phyloP scores from a whole-genome alignment of 2,888 invertebrate genomes.

The Meteorus colon region DNA sequence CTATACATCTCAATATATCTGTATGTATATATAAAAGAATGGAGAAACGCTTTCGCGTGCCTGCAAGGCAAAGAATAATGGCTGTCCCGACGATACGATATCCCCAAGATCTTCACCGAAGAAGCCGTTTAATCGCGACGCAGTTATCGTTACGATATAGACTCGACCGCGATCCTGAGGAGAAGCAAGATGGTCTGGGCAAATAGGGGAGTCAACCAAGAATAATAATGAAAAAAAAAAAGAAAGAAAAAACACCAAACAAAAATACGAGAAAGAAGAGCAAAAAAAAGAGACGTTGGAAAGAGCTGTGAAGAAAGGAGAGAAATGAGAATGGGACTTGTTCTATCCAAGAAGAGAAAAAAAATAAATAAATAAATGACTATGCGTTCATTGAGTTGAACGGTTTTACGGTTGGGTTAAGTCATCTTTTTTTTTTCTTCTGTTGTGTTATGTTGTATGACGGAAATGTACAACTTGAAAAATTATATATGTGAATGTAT shows the following conservation, averaged over 20 bases:
- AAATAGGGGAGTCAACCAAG: conserved; percentile 37
- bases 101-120: conserved; percentile 35
- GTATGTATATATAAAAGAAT: conserved; percentile 26
- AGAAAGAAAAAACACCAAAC: conserved; percentile 35
- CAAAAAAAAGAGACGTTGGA: conserved; percentile 10
- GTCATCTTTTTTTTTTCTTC: not conserved
- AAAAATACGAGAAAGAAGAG: not conserved
- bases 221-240: not conserved
- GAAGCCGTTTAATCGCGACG: conserved; percentile 44
- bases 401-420: conserved; percentile 10
- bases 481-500: conserved; percentile 1
- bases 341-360: not conserved
- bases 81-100: conserved; percentile 41
- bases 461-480: not conserved
- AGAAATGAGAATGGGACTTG: conserved; percentile 17
- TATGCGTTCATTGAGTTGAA: conserved; percentile 1
- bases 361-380: conserved; percentile 8
- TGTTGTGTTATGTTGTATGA: not conserved
- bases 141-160: conserved; percentile 45
- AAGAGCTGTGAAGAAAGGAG: conserved; percentile 27
- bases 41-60: conserved; percentile 44
- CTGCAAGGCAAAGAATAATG: conserved; percentile 50
- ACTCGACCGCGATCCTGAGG: conserved; percentile 33
- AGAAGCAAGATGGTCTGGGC: conserved; percentile 40
- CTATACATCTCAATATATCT: conserved; percentile 7